Evolutionary conservation across 2,888 invertebrate species (phyloP), one percentile per base, ranked within the genome.

Genomic region (Achlya flavicornis): DNA sequence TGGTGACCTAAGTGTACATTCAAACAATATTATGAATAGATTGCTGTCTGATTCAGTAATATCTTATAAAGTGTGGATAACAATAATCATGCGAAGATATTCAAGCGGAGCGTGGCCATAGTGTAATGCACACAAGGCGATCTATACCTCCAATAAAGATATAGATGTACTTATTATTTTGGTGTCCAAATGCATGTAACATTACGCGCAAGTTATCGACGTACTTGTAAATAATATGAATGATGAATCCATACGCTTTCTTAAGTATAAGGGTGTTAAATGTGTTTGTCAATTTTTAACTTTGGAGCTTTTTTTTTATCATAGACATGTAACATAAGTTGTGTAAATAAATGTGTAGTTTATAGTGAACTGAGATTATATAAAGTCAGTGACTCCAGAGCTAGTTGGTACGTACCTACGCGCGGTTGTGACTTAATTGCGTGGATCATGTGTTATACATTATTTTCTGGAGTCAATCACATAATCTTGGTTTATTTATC

Each of bases 211-310:
- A 41, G 19, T 84, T 83, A 76, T 84, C 79, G 83, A 82, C 80
- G 81, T 88, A 88, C 82, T 79, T 92, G 91, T 93, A 93, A 88
- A 93, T 92, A 53, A 53, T 53, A 16, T 48, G 16, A 53, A 93
- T 72, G 80, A 92, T 86, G 93, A 93, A 93, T 93, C 93, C 91
- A 92, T 92, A 92, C 93, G 93, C 93, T 93, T 93, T 93, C 88
- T 85, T 92, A 92, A 91, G 61, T 85, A 84, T 92, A 93, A 92
- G 93, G 84, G 91, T 91, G 90, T 91, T 92, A 46, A 79, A 90
- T 91, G 91, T 92, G 92, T 93, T 92, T 92, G 90, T 92, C 91
- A 85, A 87, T 89, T 92, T 88, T 89, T 86, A 87, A 90, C 87
- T 86, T 91, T 90, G 87, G 89, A 89, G 87, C 84, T 88, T 87